Evolutionary conservation across 2,888 invertebrate species (phyloP), one percentile per base, ranked within the genome.

Genomic region (Gastracanthus pulcherrimus): DNA sequence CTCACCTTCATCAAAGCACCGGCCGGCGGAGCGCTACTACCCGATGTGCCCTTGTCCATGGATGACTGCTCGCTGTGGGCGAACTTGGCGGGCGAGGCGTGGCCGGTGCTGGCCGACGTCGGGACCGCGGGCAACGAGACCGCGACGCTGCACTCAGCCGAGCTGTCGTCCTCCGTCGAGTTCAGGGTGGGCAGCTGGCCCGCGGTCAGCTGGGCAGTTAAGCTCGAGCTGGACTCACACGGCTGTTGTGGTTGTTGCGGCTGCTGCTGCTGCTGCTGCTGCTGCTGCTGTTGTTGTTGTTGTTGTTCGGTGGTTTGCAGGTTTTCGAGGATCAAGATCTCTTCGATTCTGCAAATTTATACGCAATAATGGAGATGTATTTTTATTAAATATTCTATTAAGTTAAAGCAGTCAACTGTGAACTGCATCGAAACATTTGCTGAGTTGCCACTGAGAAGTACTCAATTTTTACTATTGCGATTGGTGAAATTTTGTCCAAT

Each of bases 321-420:
- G 69, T 89, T 89, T 70, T 90, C 92, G 31, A 92, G 89, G 36
- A 95, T 94, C 62, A 94, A 89, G 66, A 93, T 94, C 88, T 95
- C 95, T 86, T 95, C 95, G 88, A 95, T 91, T 64, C 94, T 94
- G 38, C 0, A 58, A 70, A 29, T 31, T 45, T 13, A n/a, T n/a
- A n/a, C n/a, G n/a, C n/a, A n/a, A n/a, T n/a, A n/a, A n/a, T n/a
- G n/a, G n/a, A n/a, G n/a, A n/a, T n/a, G n/a, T n/a, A n/a, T n/a
- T n/a, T n/a, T n/a, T n/a, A n/a, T n/a, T n/a, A n/a, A n/a, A n/a
- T n/a, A n/a, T n/a, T n/a, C n/a, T n/a, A n/a, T n/a, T n/a, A n/a
- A n/a, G n/a, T n/a, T n/a, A n/a, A n/a, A n/a, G n/a, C n/a, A n/a
- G n/a, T n/a, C n/a, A n/a, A n/a, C n/a, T n/a, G n/a, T n/a, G n/a